A percentile compares a stretch with the other conserved stretches of the same genome.
These are phyloP conservation scores for Genyomyrus donnyi DNA, from an alignment of 2,113 vertebrate species.

Conservation along the genomic window DNA sequence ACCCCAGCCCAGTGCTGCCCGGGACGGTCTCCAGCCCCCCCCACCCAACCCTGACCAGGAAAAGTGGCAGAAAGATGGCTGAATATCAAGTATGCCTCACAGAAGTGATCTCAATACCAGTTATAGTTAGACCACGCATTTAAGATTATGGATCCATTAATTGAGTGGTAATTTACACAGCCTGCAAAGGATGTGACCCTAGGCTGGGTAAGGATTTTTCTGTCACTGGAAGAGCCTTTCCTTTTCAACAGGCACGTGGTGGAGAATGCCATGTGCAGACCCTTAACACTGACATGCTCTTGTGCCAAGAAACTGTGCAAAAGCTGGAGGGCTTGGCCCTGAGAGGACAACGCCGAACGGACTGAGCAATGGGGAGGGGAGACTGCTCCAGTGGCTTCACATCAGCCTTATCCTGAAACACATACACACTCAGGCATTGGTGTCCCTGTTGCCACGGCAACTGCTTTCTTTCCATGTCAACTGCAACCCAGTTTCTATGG, in stretches of 20 bases:
- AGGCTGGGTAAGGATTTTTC: not conserved
- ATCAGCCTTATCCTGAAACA: constrained; percentile 32
- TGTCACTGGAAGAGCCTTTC: not conserved
- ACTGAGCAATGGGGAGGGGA: not conserved
- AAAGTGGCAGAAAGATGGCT: not conserved
- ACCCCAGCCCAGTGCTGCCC: not conserved
- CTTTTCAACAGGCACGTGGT: not conserved
- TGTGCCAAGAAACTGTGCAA: not conserved
- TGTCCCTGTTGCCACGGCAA: constrained; percentile 79
- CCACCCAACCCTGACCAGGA: not conserved
- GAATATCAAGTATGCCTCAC: not conserved
- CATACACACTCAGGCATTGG: constrained; percentile 62
- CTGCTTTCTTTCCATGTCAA: constrained; percentile 86
- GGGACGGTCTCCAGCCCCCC: not conserved
- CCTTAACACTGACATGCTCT: not conserved
- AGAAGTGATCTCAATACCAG: not conserved
- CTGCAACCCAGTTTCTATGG: constrained; percentile 75
- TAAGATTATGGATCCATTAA: not conserved
- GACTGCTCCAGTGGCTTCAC: constrained; percentile 23
- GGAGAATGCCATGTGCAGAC: not conserved
- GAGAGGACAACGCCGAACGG: not conserved
- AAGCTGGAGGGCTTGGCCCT: not conserved
- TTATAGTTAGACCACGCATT: not conserved
- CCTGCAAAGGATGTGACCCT: not conserved
- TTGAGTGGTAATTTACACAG: not conserved